Percentiles rank a stretch among this genome's conserved stretches.
Evolutionary conservation across 2,113 vertebrate genomes (phyloP).

Genomic region (Chaetorhynchus papuensis): DNA sequence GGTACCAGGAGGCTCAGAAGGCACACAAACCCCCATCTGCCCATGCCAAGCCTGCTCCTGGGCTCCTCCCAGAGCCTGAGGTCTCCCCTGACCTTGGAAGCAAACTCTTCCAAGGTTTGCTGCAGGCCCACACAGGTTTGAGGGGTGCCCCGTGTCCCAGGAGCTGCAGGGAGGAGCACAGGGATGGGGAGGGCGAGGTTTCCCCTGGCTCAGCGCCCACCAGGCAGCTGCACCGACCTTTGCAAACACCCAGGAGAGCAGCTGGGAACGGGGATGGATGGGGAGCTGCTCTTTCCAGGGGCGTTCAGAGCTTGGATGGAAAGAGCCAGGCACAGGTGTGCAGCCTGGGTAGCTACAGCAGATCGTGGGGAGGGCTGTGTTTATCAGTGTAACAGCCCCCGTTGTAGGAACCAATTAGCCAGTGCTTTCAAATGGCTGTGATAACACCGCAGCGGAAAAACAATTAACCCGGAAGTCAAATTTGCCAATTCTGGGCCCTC

Average conservation of each 20-base stretch:
- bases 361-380: background rate
- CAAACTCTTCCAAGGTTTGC: background rate
- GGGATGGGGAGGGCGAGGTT: background rate
- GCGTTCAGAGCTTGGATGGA: background rate
- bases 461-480: background rate
- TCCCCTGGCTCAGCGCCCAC: background rate
- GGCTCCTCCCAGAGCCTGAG: background rate
- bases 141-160: background rate
- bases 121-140: too few relatives aligned
- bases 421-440: background rate
- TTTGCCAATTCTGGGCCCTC: background rate
- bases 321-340: background rate
- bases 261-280: background rate
- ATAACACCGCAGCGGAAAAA: background rate
- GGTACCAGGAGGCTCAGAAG: background rate
- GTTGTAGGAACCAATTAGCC: background rate
- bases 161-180: background rate
- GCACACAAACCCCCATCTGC: rapidly evolving
- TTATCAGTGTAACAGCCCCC: background rate
- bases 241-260: background rate
- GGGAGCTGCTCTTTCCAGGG: background rate
- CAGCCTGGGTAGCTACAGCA: background rate
- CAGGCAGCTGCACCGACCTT: background rate
- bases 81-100: background rate
- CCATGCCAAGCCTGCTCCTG: background rate